These are phyloP conservation scores for Odontocerum albicorne DNA, from an alignment of 2,888 invertebrate genomes.

Conservation along the genomic window DNA sequence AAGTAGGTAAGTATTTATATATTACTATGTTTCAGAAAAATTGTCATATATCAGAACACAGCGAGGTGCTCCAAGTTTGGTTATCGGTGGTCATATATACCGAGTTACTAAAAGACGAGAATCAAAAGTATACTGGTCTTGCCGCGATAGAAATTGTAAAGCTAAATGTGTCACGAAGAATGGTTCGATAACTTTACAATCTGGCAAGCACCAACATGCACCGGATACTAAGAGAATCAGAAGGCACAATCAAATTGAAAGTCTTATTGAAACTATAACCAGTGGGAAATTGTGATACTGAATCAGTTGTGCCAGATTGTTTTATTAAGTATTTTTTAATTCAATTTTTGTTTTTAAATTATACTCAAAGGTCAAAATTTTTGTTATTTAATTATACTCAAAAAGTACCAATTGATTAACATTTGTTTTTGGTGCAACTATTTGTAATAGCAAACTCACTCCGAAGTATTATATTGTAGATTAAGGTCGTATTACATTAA, in stretches of 20 bases:
- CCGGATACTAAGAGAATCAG: slow-evolving; percentile 48
- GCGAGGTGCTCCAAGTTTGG: slow-evolving; percentile 51
- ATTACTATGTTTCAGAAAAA: slow-evolving; percentile 35
- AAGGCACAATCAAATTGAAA: slow-evolving; percentile 34
- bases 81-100: slow-evolving; percentile 48
- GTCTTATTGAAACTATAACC: slow-evolving; percentile 36
- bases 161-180: slow-evolving; percentile 48
- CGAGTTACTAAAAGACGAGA: slow-evolving; percentile 53
- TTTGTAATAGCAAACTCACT: too few relatives aligned
- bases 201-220: slow-evolving; percentile 48
- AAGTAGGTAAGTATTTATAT: background rate
- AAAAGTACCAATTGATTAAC: too few relatives aligned
- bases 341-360: too few relatives aligned
- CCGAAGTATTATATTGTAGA: too few relatives aligned
- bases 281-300: background rate
- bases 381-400: too few relatives aligned
- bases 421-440: too few relatives aligned
- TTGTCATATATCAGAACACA: slow-evolving; percentile 52
- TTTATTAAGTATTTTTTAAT: too few relatives aligned
- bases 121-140: slow-evolving; percentile 45
- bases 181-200: slow-evolving; percentile 44
- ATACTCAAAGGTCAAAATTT: too few relatives aligned
- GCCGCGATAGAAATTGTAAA: slow-evolving; percentile 40
- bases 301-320: too few relatives aligned
- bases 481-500: too few relatives aligned